Base-by-base conservation (phyloP, 1,140 invertebrate genomes). In the Heliconius melpomene region DNA sequence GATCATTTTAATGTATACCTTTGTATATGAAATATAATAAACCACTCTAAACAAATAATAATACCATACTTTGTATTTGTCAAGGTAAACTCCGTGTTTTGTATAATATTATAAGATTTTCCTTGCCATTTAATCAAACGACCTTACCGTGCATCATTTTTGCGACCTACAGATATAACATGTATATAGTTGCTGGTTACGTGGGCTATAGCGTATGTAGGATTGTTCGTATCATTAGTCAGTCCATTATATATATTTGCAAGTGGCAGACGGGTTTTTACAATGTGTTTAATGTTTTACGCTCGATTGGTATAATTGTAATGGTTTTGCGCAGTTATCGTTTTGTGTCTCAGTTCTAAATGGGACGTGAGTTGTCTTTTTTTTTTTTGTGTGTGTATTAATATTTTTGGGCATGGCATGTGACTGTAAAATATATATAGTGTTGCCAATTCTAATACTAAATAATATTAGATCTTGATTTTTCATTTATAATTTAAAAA, bases 351-450 rank as follows among this genome's bases (percentile, higher is more conserved):
- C 72, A 9, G n/a, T 77, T 78, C 52, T 83, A 81, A 82, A 83
- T 83, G 82, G 82, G 82, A 72, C 75, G 82, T 83, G 57, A 83
- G 82, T 83, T 80, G 54, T 57, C 38, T 38, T 18, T 16, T 29
- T 46, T 18, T 71, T 72, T 6, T 72, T 7, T 52, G 9, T 46
- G 40, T 13, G 40, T 72, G n/a, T 66, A 8, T 60, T 66, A 26
- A 66, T 23, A 60, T 66, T 66, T 78, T 38, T 20, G 16, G 36
- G 52, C 50, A 38, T 73, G 71, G 29, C 60, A n/a, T 50, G 11
- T 32, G 7, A 8, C n/a, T 29, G 7, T 57, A 23, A 23, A 57
- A 8, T 23, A 18, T 36, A 52, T 6, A 66, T 66, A 72, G 71
- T 72, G 71, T 38, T 72, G 71, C 18, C 71, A 72, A 32, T 40